Base-by-base conservation (phyloP, 2,888 invertebrate genomes). In the Aproaerema taeniolella region DNA sequence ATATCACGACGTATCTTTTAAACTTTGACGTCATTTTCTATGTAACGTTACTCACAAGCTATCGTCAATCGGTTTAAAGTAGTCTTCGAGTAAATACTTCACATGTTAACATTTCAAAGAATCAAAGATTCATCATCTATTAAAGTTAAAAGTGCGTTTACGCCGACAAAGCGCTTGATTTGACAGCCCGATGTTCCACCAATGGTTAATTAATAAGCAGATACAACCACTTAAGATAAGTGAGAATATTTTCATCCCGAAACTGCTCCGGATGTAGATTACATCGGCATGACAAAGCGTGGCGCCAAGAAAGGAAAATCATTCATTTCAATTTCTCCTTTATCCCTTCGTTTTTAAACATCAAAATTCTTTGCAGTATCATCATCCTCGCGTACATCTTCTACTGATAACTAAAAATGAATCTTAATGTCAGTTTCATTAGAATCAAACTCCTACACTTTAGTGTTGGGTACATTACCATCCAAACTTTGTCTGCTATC, bases 171-270 rank as follows among this genome's bases (percentile, higher is more conserved):
- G 85, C 78, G 80, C 80, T 74, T 70, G 67, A 69, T 81, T 73
- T 82, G 85, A 83, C 85, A 82, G 86, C 79, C n/a, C 71, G 58
- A 73, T 72, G 74, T 77, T 73, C 76, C 73, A 64, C 67, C 71
- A 61, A 69, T 72, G 71, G 68, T 73, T 85, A 86, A 85, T 86
- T 85, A 86, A 85, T 86, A 83, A 85, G 72, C 83, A 86, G 86
- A 85, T 85, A 83, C 83, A 85, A 76, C 81, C 85, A 85, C 86
- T 86, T 85, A 82, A 82, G 85, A 86, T 85, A 83, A 83, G 79
- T 81, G 75, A 80, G 81, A 86, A 85, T 83, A 81, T 83, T 85
- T 86, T 82, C 83, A 82, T 81, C 83, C 83, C 77, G 69, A 85
- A 86, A 80, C 80, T 75, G 72, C 80, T 82, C 82, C 86, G 86